Base-by-base conservation (phyloP, 1,140 invertebrate species). In the Copidosoma floridanum region DNA sequence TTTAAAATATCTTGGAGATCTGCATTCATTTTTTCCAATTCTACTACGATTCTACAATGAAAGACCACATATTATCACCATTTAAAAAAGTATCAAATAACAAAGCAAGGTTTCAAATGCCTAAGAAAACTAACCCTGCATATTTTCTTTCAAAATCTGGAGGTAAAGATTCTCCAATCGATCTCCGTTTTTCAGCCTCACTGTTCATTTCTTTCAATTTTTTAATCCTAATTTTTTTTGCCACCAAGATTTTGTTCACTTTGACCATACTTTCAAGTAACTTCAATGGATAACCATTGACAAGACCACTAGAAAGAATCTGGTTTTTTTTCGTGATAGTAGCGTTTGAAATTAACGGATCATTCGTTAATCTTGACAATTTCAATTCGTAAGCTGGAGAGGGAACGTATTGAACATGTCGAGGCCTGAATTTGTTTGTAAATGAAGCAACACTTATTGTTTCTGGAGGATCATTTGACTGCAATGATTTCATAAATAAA, bases 101-200 rank as follows among this genome's bases (percentile, higher is more conserved):
- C 18, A 44, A 44, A 44, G n/a, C 41, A 20, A 51, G 26, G 29
- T 20, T 8, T 48, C 26, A 14, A 46, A 12, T 50, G n/a, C 4
- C 27, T 40, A 24, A 55, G 37, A 47, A 23, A 29, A 51, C 38
- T 46, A 71, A 78, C 77, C 86, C 85, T 10, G 95, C 95, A 81
- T 99, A 99, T 71, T 86, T 86, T 68, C 88, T 86, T 76, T 96
- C 91, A 77, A 97, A 97, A 68, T 96, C 93, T 47, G 90, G 84
- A 11, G 88, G 84, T 56, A 94, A 83, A 48, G 84, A 81, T 70
- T 90, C 85, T 21, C 89, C 87, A 75, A 91, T 91, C 5, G 91
- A 92, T 72, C 87, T 86, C 67, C 88, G 85, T 77, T 91, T 90
- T 77, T 98, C 95, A 14, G 92, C 94, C 74, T 94, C 89, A 61